phyloP scores from a whole-genome alignment of 2,888 invertebrate genomes.

The Anticlea derivata region DNA sequence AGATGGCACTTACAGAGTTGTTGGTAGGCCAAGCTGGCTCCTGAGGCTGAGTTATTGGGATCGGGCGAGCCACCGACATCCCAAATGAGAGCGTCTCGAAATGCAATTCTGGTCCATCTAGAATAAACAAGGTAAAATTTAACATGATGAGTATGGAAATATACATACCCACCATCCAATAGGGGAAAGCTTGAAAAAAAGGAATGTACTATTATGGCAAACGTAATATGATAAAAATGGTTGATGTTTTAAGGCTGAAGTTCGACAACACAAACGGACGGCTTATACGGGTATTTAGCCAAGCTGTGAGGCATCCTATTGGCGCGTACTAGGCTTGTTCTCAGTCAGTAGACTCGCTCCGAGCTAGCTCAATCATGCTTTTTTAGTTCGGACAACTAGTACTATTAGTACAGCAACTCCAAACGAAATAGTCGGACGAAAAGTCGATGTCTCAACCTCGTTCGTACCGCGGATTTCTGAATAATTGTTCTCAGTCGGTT shows the following conservation, averaged over 20 bases:
- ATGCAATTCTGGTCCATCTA: slow-evolving; percentile 3
- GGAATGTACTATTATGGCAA: neutral
- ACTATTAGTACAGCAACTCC: too few relatives aligned
- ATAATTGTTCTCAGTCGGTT: too few relatives aligned
- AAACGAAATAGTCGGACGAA: too few relatives aligned
- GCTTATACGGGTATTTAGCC: too few relatives aligned
- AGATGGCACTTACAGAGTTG: slow-evolving; percentile 33
- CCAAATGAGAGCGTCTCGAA: neutral
- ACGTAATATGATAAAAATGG: neutral
- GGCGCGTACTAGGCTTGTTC: too few relatives aligned
- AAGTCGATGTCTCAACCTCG: too few relatives aligned
- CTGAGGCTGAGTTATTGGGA: slow-evolving; percentile 9
- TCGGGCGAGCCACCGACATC: neutral
- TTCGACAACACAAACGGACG: neutral
- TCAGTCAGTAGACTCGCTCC: too few relatives aligned
- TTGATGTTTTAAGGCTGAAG: neutral
- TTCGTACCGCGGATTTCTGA: too few relatives aligned
- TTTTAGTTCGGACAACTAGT: too few relatives aligned
- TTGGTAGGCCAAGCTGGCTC: slow-evolving; percentile 26
- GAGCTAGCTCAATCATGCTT: too few relatives aligned
- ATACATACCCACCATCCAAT: slow-evolving; percentile 9
- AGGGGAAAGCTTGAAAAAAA: slow-evolving; percentile 12
- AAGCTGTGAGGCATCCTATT: too few relatives aligned
- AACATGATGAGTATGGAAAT: neutral
- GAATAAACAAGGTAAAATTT: neutral